phyloP scores from a whole-genome alignment of 2,888 invertebrate species.

The Brenthis hecate region DNA sequence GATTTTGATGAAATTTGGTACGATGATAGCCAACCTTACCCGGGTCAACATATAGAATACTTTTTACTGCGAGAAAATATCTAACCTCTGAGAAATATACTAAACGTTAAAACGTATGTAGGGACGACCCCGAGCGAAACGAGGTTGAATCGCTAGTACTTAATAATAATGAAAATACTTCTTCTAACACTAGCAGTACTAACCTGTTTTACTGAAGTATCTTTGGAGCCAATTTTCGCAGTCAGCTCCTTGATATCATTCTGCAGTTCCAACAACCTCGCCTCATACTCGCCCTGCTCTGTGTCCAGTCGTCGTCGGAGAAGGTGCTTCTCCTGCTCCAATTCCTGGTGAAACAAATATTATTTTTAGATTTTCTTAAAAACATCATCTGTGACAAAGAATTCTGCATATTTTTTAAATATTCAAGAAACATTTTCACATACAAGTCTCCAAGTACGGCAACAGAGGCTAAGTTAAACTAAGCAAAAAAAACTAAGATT shows the following conservation, averaged over 20 bases:
- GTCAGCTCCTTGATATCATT: conserved; percentile 92
- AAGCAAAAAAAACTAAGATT: no score
- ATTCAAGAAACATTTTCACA: background rate
- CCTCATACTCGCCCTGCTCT: conserved; percentile 94
- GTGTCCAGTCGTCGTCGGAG: conserved; percentile 92
- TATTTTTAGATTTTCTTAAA: background rate
- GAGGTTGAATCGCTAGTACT: no score
- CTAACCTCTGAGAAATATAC: no score
- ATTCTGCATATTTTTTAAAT: background rate
- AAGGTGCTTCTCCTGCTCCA: conserved; percentile 96
- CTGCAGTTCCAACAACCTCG: conserved; percentile 92
- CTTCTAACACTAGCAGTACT: conserved; percentile 13
- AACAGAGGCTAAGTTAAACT: no score
- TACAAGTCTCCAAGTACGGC: no score
- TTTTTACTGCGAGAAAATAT: no score
- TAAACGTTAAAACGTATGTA: no score
- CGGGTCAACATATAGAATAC: no score
- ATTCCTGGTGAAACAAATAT: conserved; percentile 81
- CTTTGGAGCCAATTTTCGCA: conserved; percentile 87
- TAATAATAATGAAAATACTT: background rate
- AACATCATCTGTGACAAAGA: background rate
- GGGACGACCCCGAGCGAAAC: no score
- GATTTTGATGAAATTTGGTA: no score
- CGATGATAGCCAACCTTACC: no score
- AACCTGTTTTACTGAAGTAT: conserved; percentile 83